A percentile compares a stretch with the other conserved stretches of the same genome.
phyloP scores from a whole-genome alignment of 2,888 invertebrate species.

The Escarpia spicata region DNA sequence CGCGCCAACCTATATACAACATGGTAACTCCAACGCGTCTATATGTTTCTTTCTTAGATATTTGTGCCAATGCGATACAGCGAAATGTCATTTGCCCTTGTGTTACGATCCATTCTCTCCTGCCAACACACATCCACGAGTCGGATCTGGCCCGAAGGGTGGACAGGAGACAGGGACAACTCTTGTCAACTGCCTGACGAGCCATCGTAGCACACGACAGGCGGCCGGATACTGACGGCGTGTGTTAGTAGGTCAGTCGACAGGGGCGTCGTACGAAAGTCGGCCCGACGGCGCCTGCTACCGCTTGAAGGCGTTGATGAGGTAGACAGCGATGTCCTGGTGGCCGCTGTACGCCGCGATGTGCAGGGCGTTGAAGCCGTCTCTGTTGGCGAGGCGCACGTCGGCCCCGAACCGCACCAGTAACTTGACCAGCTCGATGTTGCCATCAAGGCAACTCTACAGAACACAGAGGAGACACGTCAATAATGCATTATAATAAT shows the following conservation, averaged over 20 bases:
- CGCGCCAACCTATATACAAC: slow-evolving; percentile 18
- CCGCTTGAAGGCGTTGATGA: slow-evolving; percentile 35
- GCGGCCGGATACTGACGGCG: not conserved
- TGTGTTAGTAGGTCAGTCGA: not conserved
- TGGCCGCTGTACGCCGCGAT: slow-evolving; percentile 66
- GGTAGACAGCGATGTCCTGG: slow-evolving; percentile 38
- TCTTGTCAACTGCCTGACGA: slow-evolving; percentile 8
- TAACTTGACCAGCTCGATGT: slow-evolving; percentile 66
- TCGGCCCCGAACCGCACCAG: slow-evolving; percentile 66
- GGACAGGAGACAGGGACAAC: not conserved
- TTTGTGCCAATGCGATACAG: slow-evolving; percentile 22
- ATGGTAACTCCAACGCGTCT: slow-evolving; percentile 18
- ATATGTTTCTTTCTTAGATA: not conserved
- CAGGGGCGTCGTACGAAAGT: not conserved
- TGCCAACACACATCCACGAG: not conserved
- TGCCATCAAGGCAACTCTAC: slow-evolving; percentile 61
- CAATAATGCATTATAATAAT: not conserved
- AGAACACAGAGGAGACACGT: not conserved
- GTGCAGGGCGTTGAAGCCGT: slow-evolving; percentile 65
- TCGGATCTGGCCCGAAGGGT: not conserved
- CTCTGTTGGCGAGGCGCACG: slow-evolving; percentile 63
- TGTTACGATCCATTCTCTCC: slow-evolving; percentile 7
- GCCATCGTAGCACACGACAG: not conserved
- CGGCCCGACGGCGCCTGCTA: not conserved
- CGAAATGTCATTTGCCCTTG: not conserved